Conservation (phyloP, 2,888 invertebrate species). For the Netelia virgata region DNA sequence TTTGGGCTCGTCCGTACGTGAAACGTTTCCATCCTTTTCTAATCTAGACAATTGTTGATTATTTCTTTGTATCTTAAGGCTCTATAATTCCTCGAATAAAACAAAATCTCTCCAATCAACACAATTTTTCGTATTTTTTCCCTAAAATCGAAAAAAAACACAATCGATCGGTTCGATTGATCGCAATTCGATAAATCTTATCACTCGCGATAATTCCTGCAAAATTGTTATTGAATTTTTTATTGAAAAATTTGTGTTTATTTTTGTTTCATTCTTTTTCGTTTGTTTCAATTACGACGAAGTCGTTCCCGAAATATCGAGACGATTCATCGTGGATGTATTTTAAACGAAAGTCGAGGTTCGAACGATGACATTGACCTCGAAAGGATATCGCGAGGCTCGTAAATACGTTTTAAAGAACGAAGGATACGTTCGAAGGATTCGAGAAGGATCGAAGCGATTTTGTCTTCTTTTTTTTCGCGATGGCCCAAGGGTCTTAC, state of each 20-base stretch:
- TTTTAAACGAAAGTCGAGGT: no score
- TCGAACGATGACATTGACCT: slow-evolving; percentile 54
- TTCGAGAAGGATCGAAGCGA: slow-evolving; percentile 5
- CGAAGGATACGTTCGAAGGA: slow-evolving; percentile 22
- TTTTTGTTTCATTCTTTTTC: no score
- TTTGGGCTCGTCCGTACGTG: slow-evolving; percentile 41
- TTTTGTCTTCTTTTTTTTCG: not conserved
- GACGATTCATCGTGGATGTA: not conserved
- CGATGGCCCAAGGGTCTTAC: slow-evolving; percentile 51
- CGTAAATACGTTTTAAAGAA: slow-evolving; percentile 1
- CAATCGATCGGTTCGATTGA: no score
- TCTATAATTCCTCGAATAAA: not conserved
- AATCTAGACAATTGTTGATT: not conserved
- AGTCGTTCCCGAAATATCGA: no score
- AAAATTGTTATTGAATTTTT: no score
- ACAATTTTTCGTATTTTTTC: not conserved
- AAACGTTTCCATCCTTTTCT: not conserved
- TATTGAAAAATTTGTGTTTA: no score
- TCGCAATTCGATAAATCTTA: not conserved
- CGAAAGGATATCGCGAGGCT: slow-evolving; percentile 9
- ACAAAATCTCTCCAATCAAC: not conserved
- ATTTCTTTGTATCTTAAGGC: no score
- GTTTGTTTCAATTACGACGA: no score
- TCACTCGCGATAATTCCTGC: no score
- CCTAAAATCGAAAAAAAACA: no score